phyloP scores from a whole-genome alignment of 2,797 vertebrate species.

The Yasuhikotakia modesta region DNA sequence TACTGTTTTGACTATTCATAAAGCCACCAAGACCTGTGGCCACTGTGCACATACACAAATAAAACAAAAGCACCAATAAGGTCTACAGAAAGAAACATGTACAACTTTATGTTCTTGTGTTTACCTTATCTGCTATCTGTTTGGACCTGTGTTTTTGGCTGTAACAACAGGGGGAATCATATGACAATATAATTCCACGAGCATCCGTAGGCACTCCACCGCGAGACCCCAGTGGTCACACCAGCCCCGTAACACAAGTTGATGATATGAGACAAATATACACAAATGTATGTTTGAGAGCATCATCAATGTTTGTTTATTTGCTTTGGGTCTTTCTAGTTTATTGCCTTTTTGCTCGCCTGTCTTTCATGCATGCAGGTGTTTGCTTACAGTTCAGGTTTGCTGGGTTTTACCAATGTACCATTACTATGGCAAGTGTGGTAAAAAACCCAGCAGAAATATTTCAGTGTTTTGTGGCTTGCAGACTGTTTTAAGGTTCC shows the following conservation, averaged over 20 bases:
- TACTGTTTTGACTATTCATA: constrained; percentile 40
- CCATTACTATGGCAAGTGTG: background rate
- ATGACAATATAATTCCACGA: constrained; percentile 83
- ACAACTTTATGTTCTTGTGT: constrained; percentile 1
- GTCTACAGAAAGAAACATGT: background rate
- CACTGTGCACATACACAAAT: background rate
- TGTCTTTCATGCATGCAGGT: constrained; percentile 1
- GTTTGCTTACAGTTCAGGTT: background rate
- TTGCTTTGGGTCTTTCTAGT: constrained; percentile 5
- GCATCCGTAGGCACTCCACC: constrained; percentile 77
- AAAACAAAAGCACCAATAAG: background rate
- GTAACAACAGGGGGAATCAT: constrained; percentile 71
- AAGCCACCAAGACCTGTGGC: background rate
- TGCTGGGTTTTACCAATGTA: background rate
- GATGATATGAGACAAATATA: constrained; percentile 65
- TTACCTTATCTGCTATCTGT: background rate
- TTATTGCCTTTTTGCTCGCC: background rate
- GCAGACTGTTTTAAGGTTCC: too few relatives aligned
- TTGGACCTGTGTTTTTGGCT: constrained; percentile 21
- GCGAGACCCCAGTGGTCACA: constrained; percentile 69
- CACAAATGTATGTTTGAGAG: constrained; percentile 31
- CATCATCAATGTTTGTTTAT: background rate
- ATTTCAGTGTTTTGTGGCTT: background rate
- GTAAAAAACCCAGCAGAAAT: background rate
- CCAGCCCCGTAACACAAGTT: constrained; percentile 72